A percentile compares a stretch with the other conserved stretches of the same genome.
Conservation (phyloP, 2,797 vertebrate genomes). For the Tapera naevia region DNA sequence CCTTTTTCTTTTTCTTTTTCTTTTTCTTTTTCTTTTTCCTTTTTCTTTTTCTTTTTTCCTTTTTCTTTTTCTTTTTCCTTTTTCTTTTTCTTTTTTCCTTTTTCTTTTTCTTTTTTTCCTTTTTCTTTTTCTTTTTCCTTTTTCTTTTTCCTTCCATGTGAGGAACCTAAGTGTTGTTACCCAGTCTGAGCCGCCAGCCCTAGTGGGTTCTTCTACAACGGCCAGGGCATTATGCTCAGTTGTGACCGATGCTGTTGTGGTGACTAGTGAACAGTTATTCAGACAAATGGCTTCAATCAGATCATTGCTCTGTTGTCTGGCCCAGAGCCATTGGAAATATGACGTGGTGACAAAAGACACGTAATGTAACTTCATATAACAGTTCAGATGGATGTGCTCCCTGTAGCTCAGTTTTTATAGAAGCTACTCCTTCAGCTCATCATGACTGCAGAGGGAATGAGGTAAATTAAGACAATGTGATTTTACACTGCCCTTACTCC, state of each 20-base stretch:
- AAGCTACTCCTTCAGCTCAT: neutral
- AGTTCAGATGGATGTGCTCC: neutral
- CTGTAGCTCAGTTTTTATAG: neutral
- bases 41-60: too few species aligned
- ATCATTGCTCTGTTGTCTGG: neutral
- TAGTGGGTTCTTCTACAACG: neutral
- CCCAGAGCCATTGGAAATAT: neutral
- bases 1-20: too few species aligned
- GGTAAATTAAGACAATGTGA: neutral
- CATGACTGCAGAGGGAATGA: neutral
- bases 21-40: neutral
- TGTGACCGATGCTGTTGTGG: neutral
- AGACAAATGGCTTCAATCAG: neutral
- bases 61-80: neutral
- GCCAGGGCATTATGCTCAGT: neutral
- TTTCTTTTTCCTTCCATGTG: neutral
- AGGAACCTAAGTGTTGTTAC: neutral
- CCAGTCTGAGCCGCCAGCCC: neutral
- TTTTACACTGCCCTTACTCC: neutral
- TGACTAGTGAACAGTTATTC: neutral
- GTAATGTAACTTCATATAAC: neutral
- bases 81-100: neutral
- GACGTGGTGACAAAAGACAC: neutral
- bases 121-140: accelerated
- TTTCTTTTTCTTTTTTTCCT: neutral